Evolutionary conservation across 1,140 invertebrate species (phyloP), one percentile per base, ranked within the genome.

Genomic region (Microplitis mediator): DNA sequence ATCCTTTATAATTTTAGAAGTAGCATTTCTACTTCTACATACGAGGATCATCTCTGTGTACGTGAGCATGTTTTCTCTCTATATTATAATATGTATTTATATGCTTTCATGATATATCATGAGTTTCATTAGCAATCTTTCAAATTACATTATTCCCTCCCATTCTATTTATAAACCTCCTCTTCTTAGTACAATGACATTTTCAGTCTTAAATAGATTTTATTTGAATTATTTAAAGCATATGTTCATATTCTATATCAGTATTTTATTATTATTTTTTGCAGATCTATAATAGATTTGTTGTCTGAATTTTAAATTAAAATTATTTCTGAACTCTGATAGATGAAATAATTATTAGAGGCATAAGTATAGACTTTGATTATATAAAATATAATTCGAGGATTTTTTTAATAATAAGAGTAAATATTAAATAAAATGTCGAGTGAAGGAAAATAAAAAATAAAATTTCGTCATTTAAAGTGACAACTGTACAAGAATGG

Each of bases 71-170:
- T 58, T 62, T 16, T 14, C 35, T 64, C 54, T 54, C 69, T 45
- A 34, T 34, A 3, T 3, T 50, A 39, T 61, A 14, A 45, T 36
- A 51, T 54, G 23, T 52, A 69, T 60, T 31, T 54, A 54, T 34
- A 14, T 62, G 35, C 74, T 71, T 74, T 67, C 63, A 78, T 79
- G 79, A 80, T 80, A 79, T 80, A 79, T 80, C 78, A 78, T 80
- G 79, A 80, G 79, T 79, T 79, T 78, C 77, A 80, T 80, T 80
- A 80, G 69, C 76, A 68, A 61, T 51, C 32, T 75, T 73, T 76
- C 73, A 72, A 73, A 77, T 79, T 79, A 79, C 78, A 80, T 79
- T 80, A 79, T 80, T 78, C 74, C 58, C 66, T 74, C 77, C 79
- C 78, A 78, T 80, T 77, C 78, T 75, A 72, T 76, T 77, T 79